These are phyloP conservation scores for Coccyzus lansbergi DNA, from an alignment of 2,797 vertebrate species.

Conservation along the genomic window DNA sequence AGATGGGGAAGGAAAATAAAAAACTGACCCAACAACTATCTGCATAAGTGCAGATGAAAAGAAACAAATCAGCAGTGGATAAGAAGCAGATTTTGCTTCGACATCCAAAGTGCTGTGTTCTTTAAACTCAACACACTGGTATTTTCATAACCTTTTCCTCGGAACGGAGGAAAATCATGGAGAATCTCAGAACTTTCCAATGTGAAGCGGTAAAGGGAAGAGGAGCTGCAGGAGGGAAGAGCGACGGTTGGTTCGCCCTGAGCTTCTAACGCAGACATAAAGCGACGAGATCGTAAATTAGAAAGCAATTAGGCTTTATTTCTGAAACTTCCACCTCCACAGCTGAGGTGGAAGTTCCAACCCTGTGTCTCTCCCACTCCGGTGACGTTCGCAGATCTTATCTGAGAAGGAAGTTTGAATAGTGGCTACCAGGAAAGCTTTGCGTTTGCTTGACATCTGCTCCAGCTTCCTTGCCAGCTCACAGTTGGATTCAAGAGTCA, in stretches of 20 bases:
- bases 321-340: slow-evolving; percentile 34
- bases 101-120: neutral
- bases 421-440: slow-evolving; percentile 32
- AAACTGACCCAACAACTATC: too few relatives aligned
- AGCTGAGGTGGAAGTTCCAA: too few relatives aligned
- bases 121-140: neutral
- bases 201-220: neutral
- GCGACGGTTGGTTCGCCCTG: neutral
- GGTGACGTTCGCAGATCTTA: slow-evolving; percentile 50
- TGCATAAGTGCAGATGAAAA: slow-evolving; percentile 12
- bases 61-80: neutral
- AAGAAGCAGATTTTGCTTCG: neutral
- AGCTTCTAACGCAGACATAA: neutral
- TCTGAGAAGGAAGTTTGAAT: slow-evolving; percentile 36
- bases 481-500: neutral
- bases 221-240: slow-evolving; percentile 18
- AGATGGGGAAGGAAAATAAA: too few relatives aligned
- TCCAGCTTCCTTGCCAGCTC: slow-evolving; percentile 1
- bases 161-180: neutral
- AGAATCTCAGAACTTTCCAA: slow-evolving; percentile 22
- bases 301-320: neutral
- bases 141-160: slow-evolving; percentile 63
- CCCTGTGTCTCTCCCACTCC: too few relatives aligned
- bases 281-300: slow-evolving; percentile 22
- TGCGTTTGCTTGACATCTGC: slow-evolving; percentile 34